Evolutionary conservation across 2,888 invertebrate species (phyloP).

Genomic region (Rhynchonema sp.): DNA sequence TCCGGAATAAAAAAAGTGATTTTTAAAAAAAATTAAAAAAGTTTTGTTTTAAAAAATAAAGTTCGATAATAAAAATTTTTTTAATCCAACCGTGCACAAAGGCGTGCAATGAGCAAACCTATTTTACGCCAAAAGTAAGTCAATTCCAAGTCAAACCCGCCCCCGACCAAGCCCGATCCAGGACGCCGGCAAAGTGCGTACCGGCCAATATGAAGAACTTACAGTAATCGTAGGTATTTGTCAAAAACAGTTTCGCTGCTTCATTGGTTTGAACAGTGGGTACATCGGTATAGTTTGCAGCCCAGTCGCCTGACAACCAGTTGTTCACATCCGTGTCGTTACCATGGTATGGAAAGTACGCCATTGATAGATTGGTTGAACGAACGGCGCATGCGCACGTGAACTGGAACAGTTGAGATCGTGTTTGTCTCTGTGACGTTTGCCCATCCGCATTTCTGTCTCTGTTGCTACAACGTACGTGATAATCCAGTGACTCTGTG

Average conservation of each 20-base stretch:
- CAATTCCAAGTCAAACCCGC: too few relatives aligned
- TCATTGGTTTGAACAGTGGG: neutral
- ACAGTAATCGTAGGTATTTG: neutral
- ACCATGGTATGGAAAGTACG: neutral
- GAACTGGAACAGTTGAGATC: neutral
- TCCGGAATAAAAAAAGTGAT: too few relatives aligned
- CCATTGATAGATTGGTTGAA: neutral
- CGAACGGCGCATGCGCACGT: neutral
- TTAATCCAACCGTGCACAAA: too few relatives aligned
- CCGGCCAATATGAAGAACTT: too few relatives aligned
- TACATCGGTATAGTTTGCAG: neutral
- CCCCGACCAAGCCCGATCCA: too few relatives aligned
- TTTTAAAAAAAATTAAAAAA: too few relatives aligned
- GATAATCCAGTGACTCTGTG: neutral
- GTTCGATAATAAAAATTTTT: too few relatives aligned
- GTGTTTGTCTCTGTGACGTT: neutral
- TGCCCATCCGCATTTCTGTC: neutral
- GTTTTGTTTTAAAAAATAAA: too few relatives aligned
- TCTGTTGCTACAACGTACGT: neutral
- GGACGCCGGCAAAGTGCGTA: too few relatives aligned
- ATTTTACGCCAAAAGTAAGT: too few relatives aligned
- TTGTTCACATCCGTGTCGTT: neutral
- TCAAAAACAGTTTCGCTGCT: neutral
- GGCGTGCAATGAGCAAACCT: too few relatives aligned
- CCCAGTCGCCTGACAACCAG: neutral